Conservation (phyloP, 1,140 invertebrate species). For the Brachionus koreanus region DNA sequence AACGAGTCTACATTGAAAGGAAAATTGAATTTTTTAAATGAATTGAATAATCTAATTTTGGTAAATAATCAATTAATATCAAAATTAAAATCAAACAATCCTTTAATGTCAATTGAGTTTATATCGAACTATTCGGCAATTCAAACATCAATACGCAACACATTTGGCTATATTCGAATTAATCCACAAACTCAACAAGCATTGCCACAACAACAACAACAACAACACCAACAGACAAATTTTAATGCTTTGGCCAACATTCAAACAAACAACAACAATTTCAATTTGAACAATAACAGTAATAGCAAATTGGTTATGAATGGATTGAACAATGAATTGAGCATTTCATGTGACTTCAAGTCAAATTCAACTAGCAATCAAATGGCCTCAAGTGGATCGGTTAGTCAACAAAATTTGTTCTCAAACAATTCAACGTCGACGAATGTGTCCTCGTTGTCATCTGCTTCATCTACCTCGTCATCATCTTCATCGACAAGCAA, state of each 20-base stretch:
- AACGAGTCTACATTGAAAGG: not conserved
- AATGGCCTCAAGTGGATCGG: not conserved
- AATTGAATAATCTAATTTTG: slow-evolving; percentile 32
- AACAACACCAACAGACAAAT: too few species aligned
- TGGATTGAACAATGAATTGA: not conserved
- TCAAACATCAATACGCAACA: slow-evolving; percentile 40
- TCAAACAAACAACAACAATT: not conserved
- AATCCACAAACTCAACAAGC: slow-evolving; percentile 28
- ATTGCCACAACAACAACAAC: not conserved
- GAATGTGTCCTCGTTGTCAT: slow-evolving; percentile 10
- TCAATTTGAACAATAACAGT: not conserved
- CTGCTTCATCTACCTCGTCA: not conserved
- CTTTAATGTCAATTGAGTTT: slow-evolving; percentile 39
- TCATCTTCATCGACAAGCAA: not conserved
- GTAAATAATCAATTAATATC: slow-evolving; percentile 27
- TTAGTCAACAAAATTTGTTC: not conserved
- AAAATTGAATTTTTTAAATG: not conserved
- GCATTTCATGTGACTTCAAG: slow-evolving; percentile 4
- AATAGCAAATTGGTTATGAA: not conserved
- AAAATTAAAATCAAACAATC: slow-evolving; percentile 22
- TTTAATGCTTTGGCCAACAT: not conserved
- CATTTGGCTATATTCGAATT: slow-evolving; percentile 42
- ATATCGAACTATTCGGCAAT: slow-evolving; percentile 40
- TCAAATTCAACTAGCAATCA: not conserved
- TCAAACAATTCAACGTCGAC: slow-evolving; percentile 35